Conservation (phyloP, 2,113 vertebrate species). For the Catharus fuscescens region DNA sequence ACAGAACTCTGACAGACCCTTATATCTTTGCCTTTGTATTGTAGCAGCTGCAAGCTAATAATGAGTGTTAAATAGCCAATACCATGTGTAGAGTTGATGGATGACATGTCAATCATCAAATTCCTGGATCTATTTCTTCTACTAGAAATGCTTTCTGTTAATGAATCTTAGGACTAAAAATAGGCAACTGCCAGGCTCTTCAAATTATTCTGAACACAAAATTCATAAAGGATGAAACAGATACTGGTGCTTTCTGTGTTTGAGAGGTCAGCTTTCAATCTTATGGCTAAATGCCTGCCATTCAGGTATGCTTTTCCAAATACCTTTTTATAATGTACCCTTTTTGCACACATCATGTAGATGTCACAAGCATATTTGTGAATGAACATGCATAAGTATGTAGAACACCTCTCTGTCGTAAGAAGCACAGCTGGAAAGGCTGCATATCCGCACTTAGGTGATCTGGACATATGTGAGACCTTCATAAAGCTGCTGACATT, state of each 20-base stretch:
- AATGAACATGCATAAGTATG: not conserved
- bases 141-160: not conserved
- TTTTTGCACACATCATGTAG: not conserved
- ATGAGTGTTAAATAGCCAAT: not conserved
- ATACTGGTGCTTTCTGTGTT: not conserved
- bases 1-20: not conserved
- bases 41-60: not conserved
- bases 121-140: not conserved
- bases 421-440: not conserved
- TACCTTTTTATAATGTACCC: not conserved
- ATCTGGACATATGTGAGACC: not conserved
- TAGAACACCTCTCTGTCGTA: not conserved
- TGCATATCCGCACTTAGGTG: not conserved
- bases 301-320: not conserved
- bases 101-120: not conserved
- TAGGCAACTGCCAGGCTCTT: not conserved
- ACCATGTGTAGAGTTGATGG: not conserved
- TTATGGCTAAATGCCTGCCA: not conserved
- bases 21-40: not conserved
- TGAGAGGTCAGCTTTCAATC: not conserved
- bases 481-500: not conserved
- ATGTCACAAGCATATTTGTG: fast-evolving
- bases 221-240: not conserved
- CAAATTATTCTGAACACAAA: not conserved
- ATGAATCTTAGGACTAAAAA: not conserved